A percentile compares a stretch with the other conserved stretches of the same genome.
Evolutionary conservation across 30 jellyfish, hydroid and myxozoan species (phyloP).

Genomic region (Sanderia malayensis): DNA sequence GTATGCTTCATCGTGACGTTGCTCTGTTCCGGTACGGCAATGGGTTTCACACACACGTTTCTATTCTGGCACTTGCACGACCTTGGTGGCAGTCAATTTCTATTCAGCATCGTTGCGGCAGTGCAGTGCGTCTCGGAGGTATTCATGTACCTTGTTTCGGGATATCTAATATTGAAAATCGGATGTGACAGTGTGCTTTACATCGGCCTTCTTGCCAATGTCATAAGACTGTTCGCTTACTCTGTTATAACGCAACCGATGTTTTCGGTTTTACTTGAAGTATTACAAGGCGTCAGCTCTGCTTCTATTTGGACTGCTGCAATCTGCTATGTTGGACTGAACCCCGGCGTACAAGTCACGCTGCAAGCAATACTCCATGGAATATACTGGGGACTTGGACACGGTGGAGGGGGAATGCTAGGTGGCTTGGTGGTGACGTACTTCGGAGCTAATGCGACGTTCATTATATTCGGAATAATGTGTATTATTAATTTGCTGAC

Average conservation of each 20-base stretch:
- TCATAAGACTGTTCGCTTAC: slow-evolving; percentile 86
- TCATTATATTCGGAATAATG: slow-evolving; percentile 71
- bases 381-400: slow-evolving; percentile 98
- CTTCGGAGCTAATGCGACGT: slow-evolving; percentile 87
- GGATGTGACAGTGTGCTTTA: slow-evolving; percentile 96
- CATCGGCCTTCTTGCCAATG: slow-evolving; percentile 84
- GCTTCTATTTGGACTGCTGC: slow-evolving; percentile 99
- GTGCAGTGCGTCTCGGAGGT: slow-evolving; percentile 96
- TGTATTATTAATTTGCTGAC: slow-evolving; percentile 63
- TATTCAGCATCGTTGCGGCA: slow-evolving; percentile 94
- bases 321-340: slow-evolving; percentile 86
- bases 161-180: slow-evolving; percentile 76
- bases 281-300: slow-evolving; percentile 93
- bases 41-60: slow-evolving; percentile 96
- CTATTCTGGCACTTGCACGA: slow-evolving; percentile 98
- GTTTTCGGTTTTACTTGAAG: slow-evolving; percentile 69
- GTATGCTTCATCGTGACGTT: slow-evolving; percentile 78
- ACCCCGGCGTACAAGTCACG: slow-evolving; percentile 97
- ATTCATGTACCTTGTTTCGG: slow-evolving; percentile 86
- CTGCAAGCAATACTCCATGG: slow-evolving; percentile 98
- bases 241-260: slow-evolving; percentile 81
- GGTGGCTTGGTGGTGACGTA: slow-evolving; percentile 90
- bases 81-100: slow-evolving; percentile 93
- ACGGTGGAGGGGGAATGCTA: slow-evolving; percentile 98
- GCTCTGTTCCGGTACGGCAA: slow-evolving; percentile 88